Evolutionary conservation across 2,888 invertebrate species (phyloP), one percentile per base, ranked within the genome.

Genomic region (Allophyes oxyacanthae): DNA sequence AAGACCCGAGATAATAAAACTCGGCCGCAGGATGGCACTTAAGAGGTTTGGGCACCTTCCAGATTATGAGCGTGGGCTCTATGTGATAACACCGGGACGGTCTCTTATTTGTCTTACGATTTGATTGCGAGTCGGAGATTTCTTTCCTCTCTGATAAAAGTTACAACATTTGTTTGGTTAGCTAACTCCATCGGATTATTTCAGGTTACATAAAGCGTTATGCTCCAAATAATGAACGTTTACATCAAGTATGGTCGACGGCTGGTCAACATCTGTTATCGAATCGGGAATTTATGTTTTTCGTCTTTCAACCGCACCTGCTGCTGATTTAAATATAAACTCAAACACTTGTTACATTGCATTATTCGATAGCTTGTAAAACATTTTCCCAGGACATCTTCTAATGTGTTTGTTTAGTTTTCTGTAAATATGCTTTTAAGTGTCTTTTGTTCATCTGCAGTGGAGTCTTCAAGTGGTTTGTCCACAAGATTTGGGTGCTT

Each of bases 191-290:
- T 57, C 65, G 72, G 66, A 83, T 85, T 85, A 88, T 85, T 85
- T 82, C 74, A 81, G 81, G 79, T 89, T 89, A 85, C 83, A 82
- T 89, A 84, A 85, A 85, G 80, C 74, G 82, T 81, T 82, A 81
- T 81, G 86, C 79, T 85, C 83, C 74, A 84, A 85, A 89, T 89
- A 85, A 83, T 84, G 76, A 82, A 77, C 76, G 82, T 85, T 83
- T 85, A 85, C 83, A 70, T 86, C 87, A 81, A 84, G 83, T 82
- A 80, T 78, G 81, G 85, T 79, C 79, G 83, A 79, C 83, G 85
- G 85, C 87, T 88, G 91, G 88, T 82, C 78, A 88, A 81, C 92
- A 88, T 91, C 90, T 91, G 90, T 91, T 91, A 91, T 91, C 92
- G 91, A 88, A 86, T 84, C 81, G 71, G 71, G 74, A 85, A 88